Conservation (phyloP, 2,888 invertebrate genomes). For the Drosophila borealis region DNA sequence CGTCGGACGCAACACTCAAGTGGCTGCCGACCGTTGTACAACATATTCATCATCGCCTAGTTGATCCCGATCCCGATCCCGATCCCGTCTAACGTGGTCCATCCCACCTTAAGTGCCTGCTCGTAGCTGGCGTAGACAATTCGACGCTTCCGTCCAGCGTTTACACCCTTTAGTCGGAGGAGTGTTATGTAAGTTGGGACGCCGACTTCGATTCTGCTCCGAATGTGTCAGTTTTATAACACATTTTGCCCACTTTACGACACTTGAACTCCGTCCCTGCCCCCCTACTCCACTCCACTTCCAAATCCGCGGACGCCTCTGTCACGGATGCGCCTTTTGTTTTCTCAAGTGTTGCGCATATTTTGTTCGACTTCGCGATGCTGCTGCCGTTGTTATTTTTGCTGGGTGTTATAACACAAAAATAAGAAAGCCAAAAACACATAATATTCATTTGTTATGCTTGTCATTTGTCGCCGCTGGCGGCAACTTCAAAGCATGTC, state of each 20-base stretch:
- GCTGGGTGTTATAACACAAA: slow-evolving; percentile 57
- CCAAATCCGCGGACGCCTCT: slow-evolving; percentile 15
- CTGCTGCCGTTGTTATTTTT: slow-evolving; percentile 40
- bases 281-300: slow-evolving; percentile 16
- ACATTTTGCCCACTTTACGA: slow-evolving; percentile 74
- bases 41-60: slow-evolving; percentile 65
- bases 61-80: neutral
- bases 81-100: slow-evolving; percentile 38
- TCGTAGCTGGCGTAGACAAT: slow-evolving; percentile 79
- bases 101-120: slow-evolving; percentile 45
- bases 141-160: slow-evolving; percentile 81
- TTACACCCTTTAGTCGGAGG: slow-evolving; percentile 67
- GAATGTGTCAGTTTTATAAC: slow-evolving; percentile 76
- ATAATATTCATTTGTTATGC: slow-evolving; percentile 83
- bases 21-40: slow-evolving; percentile 37
- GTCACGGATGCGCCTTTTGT: slow-evolving; percentile 56
- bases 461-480: slow-evolving; percentile 77
- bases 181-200: slow-evolving; percentile 53
- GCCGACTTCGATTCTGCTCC: slow-evolving; percentile 25
- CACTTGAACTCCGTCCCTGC: slow-evolving; percentile 63
- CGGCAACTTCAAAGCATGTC: slow-evolving; percentile 80
- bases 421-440: slow-evolving; percentile 58
- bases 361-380: slow-evolving; percentile 34
- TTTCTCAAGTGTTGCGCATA: slow-evolving; percentile 71
- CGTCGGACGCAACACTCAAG: slow-evolving; percentile 49